Base-by-base conservation (phyloP, 2,888 invertebrate species). In the Zonitis immaculata region DNA sequence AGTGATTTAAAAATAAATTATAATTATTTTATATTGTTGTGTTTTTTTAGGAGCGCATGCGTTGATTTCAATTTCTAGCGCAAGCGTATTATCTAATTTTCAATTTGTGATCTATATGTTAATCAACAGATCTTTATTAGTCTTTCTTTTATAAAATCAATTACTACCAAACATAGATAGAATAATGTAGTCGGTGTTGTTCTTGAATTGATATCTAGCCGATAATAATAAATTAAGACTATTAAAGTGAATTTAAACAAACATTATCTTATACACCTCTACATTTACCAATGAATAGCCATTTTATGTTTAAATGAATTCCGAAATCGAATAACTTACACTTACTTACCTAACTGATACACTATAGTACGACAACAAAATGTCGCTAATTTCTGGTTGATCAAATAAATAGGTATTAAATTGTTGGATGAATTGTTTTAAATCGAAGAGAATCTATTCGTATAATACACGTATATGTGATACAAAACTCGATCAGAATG, bases 361-460 rank as follows among this genome's bases (percentile, higher is more conserved):
- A 62, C 52, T 5, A 57, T 58, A 56, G 61, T 63, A 61, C 62
- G 62, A 61, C 62, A 57, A 62, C 63, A 64, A 61, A 60, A 62
- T 64, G 64, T 60, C 61, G 58, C 63, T 63, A 64, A 64, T 64
- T 64, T 61, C 60, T 52, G 49, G 44, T 52, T 56, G 51, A 46
- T 51, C 57, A 54, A 49, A 62, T 62, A 63, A 63, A 63, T 61
- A 51, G 48, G 9, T 39, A 11, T 39, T 18, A 9, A 6, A 18
- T 9, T n/a, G n/a, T 28, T n/a, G 28, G 18, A 7, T 8, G 35
- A 35, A 5, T 6, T n/a, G n/a, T n/a, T n/a, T n/a, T n/a, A n/a
- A n/a, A n/a, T n/a, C n/a, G n/a, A n/a, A n/a, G n/a, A n/a, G n/a
- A n/a, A n/a, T 51, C 49, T 50, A 6, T 30, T 47, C 48, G 22